Conservation (phyloP, 2,797 vertebrate species). For the Peromyscus melanophrys region DNA sequence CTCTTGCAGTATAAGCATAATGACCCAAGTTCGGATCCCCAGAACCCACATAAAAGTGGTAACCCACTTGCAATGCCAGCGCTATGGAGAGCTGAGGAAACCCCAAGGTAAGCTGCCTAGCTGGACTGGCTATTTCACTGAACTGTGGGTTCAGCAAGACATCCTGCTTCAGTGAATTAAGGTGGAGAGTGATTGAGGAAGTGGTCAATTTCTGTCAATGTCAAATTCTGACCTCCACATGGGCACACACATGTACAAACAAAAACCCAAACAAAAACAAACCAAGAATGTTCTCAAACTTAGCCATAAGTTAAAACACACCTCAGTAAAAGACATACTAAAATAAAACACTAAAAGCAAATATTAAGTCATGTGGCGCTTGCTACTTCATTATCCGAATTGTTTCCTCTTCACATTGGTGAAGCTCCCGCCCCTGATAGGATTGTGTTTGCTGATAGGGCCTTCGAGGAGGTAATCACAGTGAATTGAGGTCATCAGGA, state of each 20-base stretch:
- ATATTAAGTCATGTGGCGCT: background rate
- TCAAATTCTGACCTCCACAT: background rate
- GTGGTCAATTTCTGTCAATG: background rate
- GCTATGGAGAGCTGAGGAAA: background rate
- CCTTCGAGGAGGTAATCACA: conserved; percentile 25
- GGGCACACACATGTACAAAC: background rate
- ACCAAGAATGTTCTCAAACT: background rate
- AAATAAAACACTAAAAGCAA: background rate
- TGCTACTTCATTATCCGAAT: background rate
- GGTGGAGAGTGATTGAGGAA: background rate
- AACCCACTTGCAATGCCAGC: background rate
- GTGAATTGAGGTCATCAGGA: conserved; percentile 4
- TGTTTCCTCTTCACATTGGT: background rate
- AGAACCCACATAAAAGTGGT: background rate
- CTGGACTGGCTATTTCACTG: no score
- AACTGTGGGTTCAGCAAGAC: background rate
- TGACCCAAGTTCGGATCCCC: background rate
- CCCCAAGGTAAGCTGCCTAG: no score
- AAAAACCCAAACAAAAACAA: no score
- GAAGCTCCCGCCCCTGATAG: background rate
- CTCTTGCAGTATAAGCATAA: background rate
- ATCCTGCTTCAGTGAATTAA: background rate
- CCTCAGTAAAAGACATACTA: background rate
- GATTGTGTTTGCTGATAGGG: background rate
- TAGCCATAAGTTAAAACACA: background rate